Evolutionary conservation across 37 sponge, comb jelly and placozoan genomes (phyloP).

Genomic region (Agelas oroides): DNA sequence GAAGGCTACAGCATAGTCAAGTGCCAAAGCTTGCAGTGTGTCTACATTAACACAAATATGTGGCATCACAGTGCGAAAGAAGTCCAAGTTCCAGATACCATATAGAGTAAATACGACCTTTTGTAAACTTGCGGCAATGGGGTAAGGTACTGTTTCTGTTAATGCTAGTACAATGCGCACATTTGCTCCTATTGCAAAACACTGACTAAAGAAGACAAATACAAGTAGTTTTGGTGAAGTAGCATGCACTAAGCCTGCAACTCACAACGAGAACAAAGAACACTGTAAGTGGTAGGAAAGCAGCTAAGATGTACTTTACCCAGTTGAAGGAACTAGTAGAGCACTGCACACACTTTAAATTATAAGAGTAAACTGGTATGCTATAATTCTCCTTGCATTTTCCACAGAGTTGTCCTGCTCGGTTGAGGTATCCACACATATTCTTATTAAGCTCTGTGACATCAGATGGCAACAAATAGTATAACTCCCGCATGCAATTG

Average conservation of each 20-base stretch:
- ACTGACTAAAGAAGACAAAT: slow-evolving; percentile 64
- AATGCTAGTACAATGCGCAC: too few species aligned
- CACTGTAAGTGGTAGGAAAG: slow-evolving; percentile 61
- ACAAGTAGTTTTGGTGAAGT: slow-evolving; percentile 52
- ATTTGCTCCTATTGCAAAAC: background rate
- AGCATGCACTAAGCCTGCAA: slow-evolving; percentile 59
- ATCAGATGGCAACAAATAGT: background rate
- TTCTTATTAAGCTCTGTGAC: background rate
- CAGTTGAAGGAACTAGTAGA: background rate
- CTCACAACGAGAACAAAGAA: slow-evolving; percentile 54
- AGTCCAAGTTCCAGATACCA: slow-evolving; percentile 51
- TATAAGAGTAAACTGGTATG: slow-evolving; percentile 35
- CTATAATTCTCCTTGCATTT: background rate
- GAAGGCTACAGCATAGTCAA: slow-evolving; percentile 25
- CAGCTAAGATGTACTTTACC: slow-evolving; percentile 8
- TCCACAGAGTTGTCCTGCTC: slow-evolving; percentile 39
- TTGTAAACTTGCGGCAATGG: background rate
- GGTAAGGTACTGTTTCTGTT: too few species aligned
- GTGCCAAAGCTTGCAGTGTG: background rate
- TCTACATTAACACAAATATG: background rate
- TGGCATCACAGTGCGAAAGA: background rate
- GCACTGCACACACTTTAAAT: slow-evolving; percentile 7
- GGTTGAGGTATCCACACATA: slow-evolving; percentile 21
- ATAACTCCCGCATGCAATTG: background rate
- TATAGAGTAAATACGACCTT: background rate